Evolutionary conservation across 2,888 invertebrate species (phyloP).

Genomic region (Megaustenia siamemsis): DNA sequence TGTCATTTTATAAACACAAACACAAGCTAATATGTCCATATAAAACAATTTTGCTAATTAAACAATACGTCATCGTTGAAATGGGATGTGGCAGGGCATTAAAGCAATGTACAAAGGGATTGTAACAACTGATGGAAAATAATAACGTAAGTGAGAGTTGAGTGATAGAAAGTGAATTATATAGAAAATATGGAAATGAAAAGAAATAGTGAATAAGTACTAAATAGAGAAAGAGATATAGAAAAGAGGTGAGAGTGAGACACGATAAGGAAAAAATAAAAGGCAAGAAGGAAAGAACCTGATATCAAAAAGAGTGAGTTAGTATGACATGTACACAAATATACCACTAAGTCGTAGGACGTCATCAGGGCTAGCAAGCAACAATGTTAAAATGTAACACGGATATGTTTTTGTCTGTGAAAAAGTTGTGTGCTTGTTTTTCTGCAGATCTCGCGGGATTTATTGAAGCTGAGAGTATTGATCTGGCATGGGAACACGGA

Average conservation of each 20-base stretch:
- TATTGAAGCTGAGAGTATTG: slow-evolving; percentile 3
- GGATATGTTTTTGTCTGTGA: not conserved
- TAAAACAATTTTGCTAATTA: too few species aligned
- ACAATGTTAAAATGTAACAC: not conserved
- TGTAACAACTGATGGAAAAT: too few species aligned
- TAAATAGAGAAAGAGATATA: too few species aligned
- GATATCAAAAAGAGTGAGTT: not conserved
- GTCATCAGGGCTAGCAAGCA: not conserved
- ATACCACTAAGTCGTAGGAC: not conserved
- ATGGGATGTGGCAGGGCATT: too few species aligned
- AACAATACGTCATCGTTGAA: too few species aligned
- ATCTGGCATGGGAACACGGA: not conserved
- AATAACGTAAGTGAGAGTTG: too few species aligned
- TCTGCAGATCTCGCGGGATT: not conserved
- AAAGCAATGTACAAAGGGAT: too few species aligned
- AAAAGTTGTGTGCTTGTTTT: not conserved
- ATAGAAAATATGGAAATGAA: too few species aligned
- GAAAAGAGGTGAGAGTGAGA: not conserved
- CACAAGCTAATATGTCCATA: too few species aligned
- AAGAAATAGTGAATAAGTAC: too few species aligned
- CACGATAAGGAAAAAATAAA: not conserved
- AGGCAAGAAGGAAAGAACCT: not conserved
- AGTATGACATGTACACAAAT: not conserved
- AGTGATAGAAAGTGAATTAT: too few species aligned
- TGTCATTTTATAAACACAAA: too few species aligned